Conservation (phyloP, 2,888 invertebrate species). For the Lasioglossum zephyrum region DNA sequence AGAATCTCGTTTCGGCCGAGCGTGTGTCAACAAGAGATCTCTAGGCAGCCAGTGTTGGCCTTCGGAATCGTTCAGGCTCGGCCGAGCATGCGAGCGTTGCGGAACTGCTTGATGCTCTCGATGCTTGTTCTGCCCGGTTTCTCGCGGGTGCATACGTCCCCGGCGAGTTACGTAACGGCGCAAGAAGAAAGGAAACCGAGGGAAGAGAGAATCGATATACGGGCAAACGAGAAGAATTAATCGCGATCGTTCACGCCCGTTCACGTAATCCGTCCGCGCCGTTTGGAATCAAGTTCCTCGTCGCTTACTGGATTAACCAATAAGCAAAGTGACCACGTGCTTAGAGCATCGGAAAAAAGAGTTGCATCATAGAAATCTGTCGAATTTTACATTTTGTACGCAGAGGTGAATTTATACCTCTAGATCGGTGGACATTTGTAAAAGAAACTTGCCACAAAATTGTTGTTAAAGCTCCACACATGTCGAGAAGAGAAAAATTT, state of each 20-base stretch:
- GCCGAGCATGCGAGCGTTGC: conserved; percentile 21
- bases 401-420: too few species aligned
- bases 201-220: neutral
- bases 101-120: neutral
- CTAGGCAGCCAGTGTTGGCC: neutral
- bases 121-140: conserved; percentile 20
- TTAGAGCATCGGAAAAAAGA: neutral
- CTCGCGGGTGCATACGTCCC: neutral
- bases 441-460: too few species aligned
- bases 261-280: neutral
- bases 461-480: too few species aligned
- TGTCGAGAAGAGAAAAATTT: too few species aligned
- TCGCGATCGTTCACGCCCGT: neutral
- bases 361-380: too few species aligned
- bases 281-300: neutral
- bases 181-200: neutral
- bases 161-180: conserved; percentile 28
- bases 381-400: neutral
- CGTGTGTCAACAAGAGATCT: conserved; percentile 24
- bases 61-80: conserved; percentile 14
- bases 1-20: neutral
- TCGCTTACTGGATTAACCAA: neutral
- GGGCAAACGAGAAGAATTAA: neutral
- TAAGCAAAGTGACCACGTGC: neutral
- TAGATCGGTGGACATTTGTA: too few species aligned